Base-by-base conservation (phyloP, 2,797 vertebrate genomes). In the Bradypus variegatus region DNA sequence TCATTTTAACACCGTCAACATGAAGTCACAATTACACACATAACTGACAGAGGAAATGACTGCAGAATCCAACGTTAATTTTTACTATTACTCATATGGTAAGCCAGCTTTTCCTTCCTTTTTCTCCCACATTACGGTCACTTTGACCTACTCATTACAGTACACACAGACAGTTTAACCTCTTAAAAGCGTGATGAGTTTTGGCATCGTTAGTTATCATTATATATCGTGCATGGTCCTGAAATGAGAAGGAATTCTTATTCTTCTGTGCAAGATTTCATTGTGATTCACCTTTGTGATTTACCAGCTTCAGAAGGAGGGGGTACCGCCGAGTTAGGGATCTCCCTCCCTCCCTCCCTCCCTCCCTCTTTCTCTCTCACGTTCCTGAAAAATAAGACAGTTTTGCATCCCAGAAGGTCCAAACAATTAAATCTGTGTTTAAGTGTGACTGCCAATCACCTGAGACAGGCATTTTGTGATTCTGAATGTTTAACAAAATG, bases 11-110 rank as follows among this genome's bases (percentile, higher is more conserved):
- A 31, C 25, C 91, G 60, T 60, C 95, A 93, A 70, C 67, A 80
- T 50, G 64, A 92, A 94, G 72, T 92, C 93, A 95, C 89, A 92
- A 45, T 95, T 96, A 78, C 67, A 94, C 96, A 94, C 93, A 94
- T 95, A 94, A 96, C 94, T 95, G 21, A 96, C 77, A 65, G 45
- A 70, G 55, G 85, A 93, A 96, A 92, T 92, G 96, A 91, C 92
- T 95, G 93, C 60, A 93, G 91, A 87, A 96, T 95, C 78, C 89
- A 94, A 88, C 94, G 70, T 86, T 94, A 55, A 70, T 15, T 60
- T 96, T 94, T 45, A 81, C 90, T 91, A 45, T 0, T 70, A 58
- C 70, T 95, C 77, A 90, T 89, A 21, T 72, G 38, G 80, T 92
- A 78, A 87, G 75, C 27, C 69, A 15, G 10, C 25, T 70, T 91